Conservation (phyloP, 2,113 vertebrate species). For the Charadrius vociferus region DNA sequence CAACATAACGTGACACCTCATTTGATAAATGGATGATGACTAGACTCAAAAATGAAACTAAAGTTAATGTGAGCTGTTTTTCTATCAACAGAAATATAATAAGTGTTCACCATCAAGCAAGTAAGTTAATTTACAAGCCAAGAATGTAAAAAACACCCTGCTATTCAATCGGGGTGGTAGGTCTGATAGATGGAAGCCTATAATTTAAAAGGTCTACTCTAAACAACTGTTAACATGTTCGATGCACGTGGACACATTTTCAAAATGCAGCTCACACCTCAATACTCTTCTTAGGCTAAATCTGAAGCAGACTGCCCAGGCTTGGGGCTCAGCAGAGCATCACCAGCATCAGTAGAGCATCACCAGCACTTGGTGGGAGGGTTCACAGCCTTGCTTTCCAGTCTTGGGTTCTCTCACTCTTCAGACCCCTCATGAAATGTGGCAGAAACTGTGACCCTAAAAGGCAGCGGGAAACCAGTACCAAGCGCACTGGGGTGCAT, state of each 20-base stretch:
- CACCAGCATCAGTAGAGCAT: background rate
- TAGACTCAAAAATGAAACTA: conserved; percentile 35
- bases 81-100: background rate
- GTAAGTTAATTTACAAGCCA: background rate
- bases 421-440: background rate
- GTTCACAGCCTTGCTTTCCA: background rate
- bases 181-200: background rate
- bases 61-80: background rate
- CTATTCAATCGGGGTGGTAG: background rate
- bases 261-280: background rate
- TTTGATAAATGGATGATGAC: background rate
- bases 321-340: background rate
- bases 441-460: background rate
- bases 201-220: background rate
- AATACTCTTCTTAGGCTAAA: background rate
- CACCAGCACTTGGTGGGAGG: background rate
- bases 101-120: background rate
- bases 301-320: background rate
- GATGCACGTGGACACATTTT: background rate
- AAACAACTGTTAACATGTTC: background rate
- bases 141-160: background rate
- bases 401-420: background rate
- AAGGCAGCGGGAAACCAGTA: background rate
- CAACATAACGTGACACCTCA: background rate
- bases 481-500: background rate